These are phyloP conservation scores for Ryuthela nishihirai DNA, from an alignment of 2,888 invertebrate genomes.

Conservation along the genomic window DNA sequence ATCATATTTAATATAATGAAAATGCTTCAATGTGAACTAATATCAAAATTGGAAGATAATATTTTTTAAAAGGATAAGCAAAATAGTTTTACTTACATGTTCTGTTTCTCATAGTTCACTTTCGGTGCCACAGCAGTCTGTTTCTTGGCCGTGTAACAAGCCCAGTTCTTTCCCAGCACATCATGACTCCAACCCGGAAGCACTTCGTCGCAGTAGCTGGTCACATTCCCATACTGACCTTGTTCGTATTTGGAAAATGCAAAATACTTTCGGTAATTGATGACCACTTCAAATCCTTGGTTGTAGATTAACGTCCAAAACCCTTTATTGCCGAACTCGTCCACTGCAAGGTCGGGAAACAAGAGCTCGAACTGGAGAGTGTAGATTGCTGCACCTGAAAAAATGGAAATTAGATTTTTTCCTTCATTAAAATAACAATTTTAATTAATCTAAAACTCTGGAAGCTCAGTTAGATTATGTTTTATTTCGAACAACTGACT, in stretches of 20 bases:
- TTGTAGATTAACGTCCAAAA: constrained; percentile 56
- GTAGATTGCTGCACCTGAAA: constrained; percentile 19
- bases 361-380: constrained; percentile 46
- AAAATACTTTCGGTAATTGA: constrained; percentile 53
- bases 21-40: too few relatives aligned
- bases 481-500: too few relatives aligned
- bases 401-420: too few relatives aligned
- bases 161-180: constrained; percentile 52
- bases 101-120: constrained; percentile 16
- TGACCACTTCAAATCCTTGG: constrained; percentile 56
- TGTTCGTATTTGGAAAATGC: constrained; percentile 53
- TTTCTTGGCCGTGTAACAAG: constrained; percentile 51
- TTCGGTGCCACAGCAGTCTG: constrained; percentile 20
- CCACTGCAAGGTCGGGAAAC: constrained; percentile 53
- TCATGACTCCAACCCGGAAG: constrained; percentile 55
- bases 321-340: constrained; percentile 54
- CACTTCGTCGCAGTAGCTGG: constrained; percentile 52
- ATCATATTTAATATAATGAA: too few relatives aligned
- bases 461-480: too few relatives aligned
- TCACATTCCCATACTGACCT: constrained; percentile 42
- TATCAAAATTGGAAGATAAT: too few relatives aligned
- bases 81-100: too few relatives aligned
- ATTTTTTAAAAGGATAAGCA: too few relatives aligned
- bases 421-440: too few relatives aligned
- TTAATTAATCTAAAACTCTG: too few relatives aligned